Conservation (phyloP, 2,113 vertebrate genomes). For the Chauna torquata region DNA sequence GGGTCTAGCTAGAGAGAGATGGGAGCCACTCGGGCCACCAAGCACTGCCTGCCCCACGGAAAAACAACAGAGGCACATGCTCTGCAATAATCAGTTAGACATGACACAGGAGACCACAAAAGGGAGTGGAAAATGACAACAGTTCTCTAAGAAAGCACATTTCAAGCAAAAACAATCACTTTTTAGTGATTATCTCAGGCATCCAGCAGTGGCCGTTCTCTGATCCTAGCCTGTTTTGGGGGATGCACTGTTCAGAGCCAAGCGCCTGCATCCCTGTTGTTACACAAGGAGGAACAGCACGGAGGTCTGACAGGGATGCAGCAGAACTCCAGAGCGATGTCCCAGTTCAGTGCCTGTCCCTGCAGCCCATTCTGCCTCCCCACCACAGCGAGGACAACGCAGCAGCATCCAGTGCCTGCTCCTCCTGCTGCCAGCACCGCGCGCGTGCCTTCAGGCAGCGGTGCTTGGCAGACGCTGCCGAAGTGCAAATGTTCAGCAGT, state of each 20-base stretch:
- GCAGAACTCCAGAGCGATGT: accelerated
- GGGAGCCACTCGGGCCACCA: not conserved
- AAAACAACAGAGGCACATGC: accelerated
- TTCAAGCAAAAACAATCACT: not conserved
- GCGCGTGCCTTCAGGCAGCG: not conserved
- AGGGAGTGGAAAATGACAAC: not conserved
- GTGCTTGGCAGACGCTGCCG: accelerated
- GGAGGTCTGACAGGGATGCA: accelerated
- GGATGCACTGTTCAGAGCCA: accelerated
- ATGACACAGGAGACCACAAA: not conserved
- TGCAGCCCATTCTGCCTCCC: not conserved
- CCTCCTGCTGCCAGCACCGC: not conserved
- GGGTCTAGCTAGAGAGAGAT: not conserved
- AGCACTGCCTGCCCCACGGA: accelerated
- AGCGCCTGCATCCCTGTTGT: not conserved
- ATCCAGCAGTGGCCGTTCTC: accelerated
- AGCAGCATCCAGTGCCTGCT: accelerated
- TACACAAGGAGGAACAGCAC: accelerated
- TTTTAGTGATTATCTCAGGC: not conserved
- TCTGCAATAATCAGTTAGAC: accelerated
- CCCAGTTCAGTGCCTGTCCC: not conserved
- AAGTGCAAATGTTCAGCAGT: accelerated
- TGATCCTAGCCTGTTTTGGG: accelerated
- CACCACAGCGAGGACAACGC: accelerated
- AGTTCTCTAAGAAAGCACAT: not conserved